A percentile compares a stretch with the other conserved stretches of the same genome.
Conservation (phyloP, 2,113 vertebrate genomes). For the Neodon shergylaensis region DNA sequence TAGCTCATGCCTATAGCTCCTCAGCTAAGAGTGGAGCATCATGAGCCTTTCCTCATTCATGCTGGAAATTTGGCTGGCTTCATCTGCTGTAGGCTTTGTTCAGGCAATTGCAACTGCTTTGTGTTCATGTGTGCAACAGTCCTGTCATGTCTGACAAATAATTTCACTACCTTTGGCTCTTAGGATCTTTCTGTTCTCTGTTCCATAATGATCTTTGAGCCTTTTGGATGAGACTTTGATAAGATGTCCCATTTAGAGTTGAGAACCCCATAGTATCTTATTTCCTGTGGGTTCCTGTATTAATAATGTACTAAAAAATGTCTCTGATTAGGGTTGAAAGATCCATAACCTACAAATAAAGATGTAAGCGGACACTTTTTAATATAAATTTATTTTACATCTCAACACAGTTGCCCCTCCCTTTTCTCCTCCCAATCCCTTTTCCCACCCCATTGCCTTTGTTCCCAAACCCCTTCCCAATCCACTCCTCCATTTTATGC, state of each 20-base stretch:
- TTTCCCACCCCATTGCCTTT: not conserved
- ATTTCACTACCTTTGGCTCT: not conserved
- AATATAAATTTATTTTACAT: too few relatives aligned
- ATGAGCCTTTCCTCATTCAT: rapidly evolving
- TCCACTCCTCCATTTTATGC: not conserved
- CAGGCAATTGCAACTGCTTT: not conserved
- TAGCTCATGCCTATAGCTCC: not conserved
- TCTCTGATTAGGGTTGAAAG: too few relatives aligned
- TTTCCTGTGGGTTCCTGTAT: not conserved
- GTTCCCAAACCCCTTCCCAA: too few relatives aligned
- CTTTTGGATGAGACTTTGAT: too few relatives aligned
- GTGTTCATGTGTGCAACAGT: not conserved
- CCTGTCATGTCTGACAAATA: not conserved
- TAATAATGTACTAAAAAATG: not conserved
- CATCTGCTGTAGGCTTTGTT: not conserved
- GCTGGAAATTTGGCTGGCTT: not conserved
- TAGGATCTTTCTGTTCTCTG: not conserved
- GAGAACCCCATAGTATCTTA: not conserved
- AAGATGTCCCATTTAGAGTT: not conserved
- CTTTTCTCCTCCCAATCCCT: too few relatives aligned
- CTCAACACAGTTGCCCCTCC: too few relatives aligned
- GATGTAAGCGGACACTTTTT: too few relatives aligned
- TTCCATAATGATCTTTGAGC: not conserved
- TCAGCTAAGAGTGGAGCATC: not conserved
- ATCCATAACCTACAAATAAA: too few relatives aligned